phyloP scores from a whole-genome alignment of 1,140 invertebrate genomes.

The Limonius californicus region DNA sequence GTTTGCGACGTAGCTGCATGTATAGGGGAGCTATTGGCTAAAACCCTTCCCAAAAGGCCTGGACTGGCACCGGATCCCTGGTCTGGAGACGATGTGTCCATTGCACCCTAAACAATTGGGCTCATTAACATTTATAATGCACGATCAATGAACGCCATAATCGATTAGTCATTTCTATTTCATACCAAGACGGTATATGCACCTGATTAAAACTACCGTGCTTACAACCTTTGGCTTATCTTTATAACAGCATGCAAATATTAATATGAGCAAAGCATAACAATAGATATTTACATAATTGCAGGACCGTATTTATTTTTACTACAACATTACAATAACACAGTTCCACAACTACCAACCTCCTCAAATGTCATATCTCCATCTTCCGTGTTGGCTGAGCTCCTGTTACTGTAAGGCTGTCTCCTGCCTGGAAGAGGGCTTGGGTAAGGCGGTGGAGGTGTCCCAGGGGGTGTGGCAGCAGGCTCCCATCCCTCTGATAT shows the following conservation, averaged over 20 bases:
- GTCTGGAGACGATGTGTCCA: not conserved
- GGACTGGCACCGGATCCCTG: conserved; percentile 17
- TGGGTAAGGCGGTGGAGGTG: conserved; percentile 80
- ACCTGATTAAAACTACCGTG: no score
- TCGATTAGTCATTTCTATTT: no score
- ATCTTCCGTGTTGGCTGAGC: conserved; percentile 33
- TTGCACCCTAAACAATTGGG: not conserved
- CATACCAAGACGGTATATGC: no score
- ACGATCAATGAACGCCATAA: no score
- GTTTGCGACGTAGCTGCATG: conserved; percentile 23
- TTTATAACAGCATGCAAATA: no score
- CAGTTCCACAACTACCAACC: conserved; percentile 20
- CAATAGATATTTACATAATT: no score
- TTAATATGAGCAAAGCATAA: no score
- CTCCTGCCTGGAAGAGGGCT: conserved; percentile 45
- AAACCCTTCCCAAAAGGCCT: conserved; percentile 20
- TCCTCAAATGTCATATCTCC: conserved; percentile 33
- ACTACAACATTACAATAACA: no score
- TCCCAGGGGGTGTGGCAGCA: conserved; percentile 76
- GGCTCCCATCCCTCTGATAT: conserved; percentile 20
- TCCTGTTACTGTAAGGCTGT: conserved; percentile 30
- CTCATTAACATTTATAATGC: no score
- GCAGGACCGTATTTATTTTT: no score
- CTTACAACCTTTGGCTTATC: no score
- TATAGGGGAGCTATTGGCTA: conserved; percentile 40